Evolutionary conservation across 2,888 invertebrate species (phyloP), one percentile per base, ranked within the genome.

Genomic region (Tuta absoluta): DNA sequence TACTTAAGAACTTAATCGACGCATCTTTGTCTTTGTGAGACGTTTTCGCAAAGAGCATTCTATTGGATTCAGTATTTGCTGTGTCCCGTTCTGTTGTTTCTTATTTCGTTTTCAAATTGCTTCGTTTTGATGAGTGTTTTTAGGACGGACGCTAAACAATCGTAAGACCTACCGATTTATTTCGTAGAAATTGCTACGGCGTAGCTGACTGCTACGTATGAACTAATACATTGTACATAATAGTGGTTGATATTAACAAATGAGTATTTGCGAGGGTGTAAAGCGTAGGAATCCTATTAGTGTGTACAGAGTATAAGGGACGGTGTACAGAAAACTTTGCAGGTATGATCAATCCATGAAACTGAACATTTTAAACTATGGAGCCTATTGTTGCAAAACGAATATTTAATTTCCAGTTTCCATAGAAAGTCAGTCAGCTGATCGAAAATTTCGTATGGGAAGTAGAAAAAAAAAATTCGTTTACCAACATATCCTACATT

Each of bases 1-100:
- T 82, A 75, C 81, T 81, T 82, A 83, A 82, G 80, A 80, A 82
- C 80, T 77, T 82, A 83, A 83, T 81, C 78, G 81, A 81, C 76
- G 77, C 78, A 74, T 79, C 74, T 83, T 78, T 81, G 76, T 80
- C 77, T 78, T 74, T 71, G 75, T 70, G 68, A 76, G 73, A 75
- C 77, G 79, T 77, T 80, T 76, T 75, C 69, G 72, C 72, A 76
- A 76, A 75, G 69, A 76, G 69, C 78, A 70, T 77, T 81, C 77
- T 75, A 75, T 74, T 73, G 75, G 75, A 77, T 78, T 74, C 71
- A 65, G 71, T 73, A 75, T 75, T 75, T 70, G 70, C 65, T 72
- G 72, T 71, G 67, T 67, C 62, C 28, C 59, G 21, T 53, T 67
- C 62, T 24, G 24, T 53, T 51, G 56, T 60, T 62, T 45, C 23